Evolutionary conservation across 2,797 vertebrate species (phyloP).

Genomic region (Coendou prehensilis): DNA sequence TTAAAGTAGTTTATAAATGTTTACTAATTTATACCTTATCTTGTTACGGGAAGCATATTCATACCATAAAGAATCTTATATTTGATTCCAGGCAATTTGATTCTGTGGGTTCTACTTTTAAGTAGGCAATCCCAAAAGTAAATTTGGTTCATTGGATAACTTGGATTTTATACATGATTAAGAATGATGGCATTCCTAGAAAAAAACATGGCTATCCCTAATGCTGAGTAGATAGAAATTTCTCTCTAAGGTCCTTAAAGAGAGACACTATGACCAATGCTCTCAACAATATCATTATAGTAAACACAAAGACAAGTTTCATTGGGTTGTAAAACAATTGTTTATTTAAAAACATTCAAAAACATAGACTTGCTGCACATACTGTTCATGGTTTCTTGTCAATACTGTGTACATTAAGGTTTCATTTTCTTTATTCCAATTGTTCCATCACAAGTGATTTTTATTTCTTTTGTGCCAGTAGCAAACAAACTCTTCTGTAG

Average conservation of each 20-base stretch:
- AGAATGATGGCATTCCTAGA: not conserved
- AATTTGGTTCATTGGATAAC: not conserved
- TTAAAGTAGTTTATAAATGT: not conserved
- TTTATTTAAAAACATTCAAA: constrained; percentile 13
- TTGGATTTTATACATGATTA: constrained; percentile 62
- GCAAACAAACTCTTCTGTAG: not conserved
- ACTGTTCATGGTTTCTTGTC: not conserved
- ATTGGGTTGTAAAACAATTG: constrained; percentile 17
- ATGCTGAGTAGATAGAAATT: constrained; percentile 3
- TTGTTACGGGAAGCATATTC: constrained; percentile 33
- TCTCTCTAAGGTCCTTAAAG: not conserved
- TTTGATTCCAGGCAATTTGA: constrained; percentile 28
- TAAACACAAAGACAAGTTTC: constrained; percentile 62
- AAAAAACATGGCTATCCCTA: not conserved
- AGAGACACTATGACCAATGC: not conserved
- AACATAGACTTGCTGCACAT: not conserved
- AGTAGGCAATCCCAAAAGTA: not conserved
- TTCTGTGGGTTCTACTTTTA: not conserved
- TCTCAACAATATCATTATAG: not conserved
- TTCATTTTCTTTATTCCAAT: not conserved
- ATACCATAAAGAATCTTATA: not conserved
- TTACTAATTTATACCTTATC: not conserved
- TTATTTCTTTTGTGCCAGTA: not conserved
- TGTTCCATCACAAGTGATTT: not conserved
- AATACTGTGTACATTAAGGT: not conserved